phyloP scores from a whole-genome alignment of 1,140 invertebrate species.

The Colletes gigas region DNA sequence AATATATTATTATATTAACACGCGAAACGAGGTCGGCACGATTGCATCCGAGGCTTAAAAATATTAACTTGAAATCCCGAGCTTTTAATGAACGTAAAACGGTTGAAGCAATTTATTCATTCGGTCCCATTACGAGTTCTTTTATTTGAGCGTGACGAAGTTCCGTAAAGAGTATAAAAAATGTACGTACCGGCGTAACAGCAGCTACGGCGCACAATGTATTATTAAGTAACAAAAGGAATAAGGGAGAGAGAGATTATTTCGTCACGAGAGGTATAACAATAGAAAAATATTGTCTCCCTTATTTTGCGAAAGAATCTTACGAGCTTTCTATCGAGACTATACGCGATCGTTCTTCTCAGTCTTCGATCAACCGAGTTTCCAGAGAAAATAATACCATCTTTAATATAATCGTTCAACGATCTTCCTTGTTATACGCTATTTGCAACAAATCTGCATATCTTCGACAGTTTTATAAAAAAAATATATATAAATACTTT shows the following conservation, averaged over 20 bases:
- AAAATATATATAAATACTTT: too few relatives aligned
- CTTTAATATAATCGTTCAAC: constrained; percentile 7
- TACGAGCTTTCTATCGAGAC: neutral
- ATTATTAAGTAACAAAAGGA: constrained; percentile 20
- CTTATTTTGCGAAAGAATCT: neutral
- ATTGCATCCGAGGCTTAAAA: neutral
- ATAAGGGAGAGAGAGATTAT: neutral
- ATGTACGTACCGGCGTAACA: constrained; percentile 3
- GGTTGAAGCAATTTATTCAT: constrained; percentile 29
- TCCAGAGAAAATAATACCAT: neutral
- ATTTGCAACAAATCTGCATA: neutral
- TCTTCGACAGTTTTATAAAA: too few relatives aligned
- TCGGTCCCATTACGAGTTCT: constrained; percentile 15
- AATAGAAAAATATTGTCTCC: neutral
- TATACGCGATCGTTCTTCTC: neutral
- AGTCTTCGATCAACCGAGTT: neutral
- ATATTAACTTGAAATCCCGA: neutral
- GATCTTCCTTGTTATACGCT: neutral
- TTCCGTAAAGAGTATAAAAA: constrained; percentile 25
- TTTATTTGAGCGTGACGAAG: constrained; percentile 24
- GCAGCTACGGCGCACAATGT: neutral
- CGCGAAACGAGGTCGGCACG: too few relatives aligned
- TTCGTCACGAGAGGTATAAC: constrained; percentile 16
- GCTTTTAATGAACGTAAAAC: constrained; percentile 1
- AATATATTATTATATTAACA: too few relatives aligned